Conservation (phyloP, 1,140 invertebrate species). For the Archegozetes longisetosus region DNA sequence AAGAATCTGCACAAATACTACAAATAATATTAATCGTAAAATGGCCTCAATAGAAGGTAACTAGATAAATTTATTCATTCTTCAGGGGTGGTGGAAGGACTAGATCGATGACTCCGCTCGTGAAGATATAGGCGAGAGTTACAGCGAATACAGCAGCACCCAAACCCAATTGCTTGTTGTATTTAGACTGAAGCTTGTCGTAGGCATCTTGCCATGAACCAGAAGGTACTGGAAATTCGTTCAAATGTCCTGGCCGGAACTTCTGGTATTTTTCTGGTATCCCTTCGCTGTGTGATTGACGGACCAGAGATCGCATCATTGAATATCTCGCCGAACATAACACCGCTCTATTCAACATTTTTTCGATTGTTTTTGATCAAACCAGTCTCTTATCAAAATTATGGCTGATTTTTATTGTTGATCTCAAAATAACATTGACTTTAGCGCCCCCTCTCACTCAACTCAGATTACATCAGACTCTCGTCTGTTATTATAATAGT, state of each 20-base stretch:
- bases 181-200: background rate
- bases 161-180: slow-evolving; percentile 1
- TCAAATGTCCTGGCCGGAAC: background rate
- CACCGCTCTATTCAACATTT: background rate
- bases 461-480: background rate
- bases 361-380: too few species aligned
- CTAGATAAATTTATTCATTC: background rate
- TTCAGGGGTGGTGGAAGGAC: slow-evolving; percentile 2
- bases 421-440: background rate
- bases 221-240: background rate
- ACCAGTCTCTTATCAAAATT: background rate
- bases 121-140: background rate
- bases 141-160: background rate
- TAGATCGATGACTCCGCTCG: background rate
- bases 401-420: background rate
- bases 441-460: background rate
- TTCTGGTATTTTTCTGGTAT: background rate
- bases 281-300: background rate
- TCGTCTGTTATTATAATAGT: too few species aligned
- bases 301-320: background rate
- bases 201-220: slow-evolving; percentile 4
- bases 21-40: too few species aligned
- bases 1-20: too few species aligned
- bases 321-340: background rate
- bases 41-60: too few species aligned